A percentile compares a stretch with the other conserved stretches of the same genome.
Evolutionary conservation across 2,797 vertebrate species (phyloP).

Genomic region (Chloroceryle inda): DNA sequence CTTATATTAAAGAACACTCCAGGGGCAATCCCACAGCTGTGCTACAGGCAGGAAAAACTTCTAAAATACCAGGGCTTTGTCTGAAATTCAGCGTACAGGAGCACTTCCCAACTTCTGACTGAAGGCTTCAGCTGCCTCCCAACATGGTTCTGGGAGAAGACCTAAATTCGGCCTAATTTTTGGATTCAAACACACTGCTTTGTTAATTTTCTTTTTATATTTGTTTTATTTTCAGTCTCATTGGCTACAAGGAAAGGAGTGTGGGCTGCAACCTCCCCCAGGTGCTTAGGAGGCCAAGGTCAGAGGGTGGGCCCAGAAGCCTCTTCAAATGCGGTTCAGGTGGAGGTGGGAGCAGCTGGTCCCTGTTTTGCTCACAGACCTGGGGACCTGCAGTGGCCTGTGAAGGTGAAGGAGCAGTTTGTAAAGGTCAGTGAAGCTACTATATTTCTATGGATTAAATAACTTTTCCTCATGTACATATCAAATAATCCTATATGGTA

Average conservation of each 20-base stretch:
- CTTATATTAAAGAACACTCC: not conserved
- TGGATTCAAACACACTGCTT: fast-evolving
- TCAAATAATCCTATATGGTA: not conserved
- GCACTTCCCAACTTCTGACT: not conserved
- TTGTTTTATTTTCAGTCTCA: not conserved
- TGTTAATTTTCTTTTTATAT: too few species aligned
- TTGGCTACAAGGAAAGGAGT: not conserved
- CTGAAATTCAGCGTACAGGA: not conserved
- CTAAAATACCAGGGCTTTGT: not conserved
- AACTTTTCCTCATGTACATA: not conserved
- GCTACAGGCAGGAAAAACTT: not conserved
- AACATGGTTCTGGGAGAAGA: not conserved
- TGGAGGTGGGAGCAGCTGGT: fast-evolving
- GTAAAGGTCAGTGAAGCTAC: not conserved
- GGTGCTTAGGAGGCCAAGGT: fast-evolving
- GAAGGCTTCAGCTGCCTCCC: not conserved
- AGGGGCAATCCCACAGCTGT: not conserved
- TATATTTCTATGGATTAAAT: not conserved
- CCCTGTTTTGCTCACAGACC: fast-evolving
- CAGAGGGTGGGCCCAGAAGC: not conserved
- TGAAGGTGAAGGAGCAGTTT: not conserved
- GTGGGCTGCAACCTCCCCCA: not conserved
- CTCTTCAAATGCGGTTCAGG: not conserved
- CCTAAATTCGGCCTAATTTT: not conserved
- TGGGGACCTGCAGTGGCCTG: not conserved